Conservation (phyloP, 30 jellyfish, hydroid and myxozoan genomes). For the Hydractinia symbiolongicarpus region DNA sequence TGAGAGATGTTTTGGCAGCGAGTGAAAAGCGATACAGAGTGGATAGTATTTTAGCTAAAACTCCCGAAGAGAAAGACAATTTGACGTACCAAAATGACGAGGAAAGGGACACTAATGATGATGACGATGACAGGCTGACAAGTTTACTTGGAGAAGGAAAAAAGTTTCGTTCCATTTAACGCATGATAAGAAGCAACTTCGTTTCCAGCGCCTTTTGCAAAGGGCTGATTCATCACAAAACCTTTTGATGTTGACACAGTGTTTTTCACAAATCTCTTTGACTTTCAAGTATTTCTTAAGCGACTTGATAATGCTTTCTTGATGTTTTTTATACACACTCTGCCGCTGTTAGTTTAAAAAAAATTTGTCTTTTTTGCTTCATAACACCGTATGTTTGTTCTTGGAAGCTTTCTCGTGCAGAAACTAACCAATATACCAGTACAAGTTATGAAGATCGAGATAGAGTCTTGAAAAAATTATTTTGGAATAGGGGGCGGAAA, state of each 20-base stretch:
- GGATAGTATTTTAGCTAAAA: not conserved
- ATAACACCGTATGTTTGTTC: too few species aligned
- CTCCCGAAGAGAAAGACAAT: not conserved
- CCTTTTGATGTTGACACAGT: not conserved
- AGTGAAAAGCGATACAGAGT: slow-evolving; percentile 10
- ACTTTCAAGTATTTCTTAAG: too few species aligned
- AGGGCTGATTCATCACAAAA: not conserved
- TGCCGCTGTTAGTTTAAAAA: too few species aligned
- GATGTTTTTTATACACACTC: too few species aligned
- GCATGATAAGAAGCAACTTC: too few species aligned
- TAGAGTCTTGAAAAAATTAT: too few species aligned
- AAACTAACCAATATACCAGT: too few species aligned
- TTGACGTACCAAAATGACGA: not conserved
- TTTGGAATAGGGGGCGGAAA: too few species aligned
- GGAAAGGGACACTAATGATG: not conserved
- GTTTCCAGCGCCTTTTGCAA: not conserved
- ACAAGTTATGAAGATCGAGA: too few species aligned
- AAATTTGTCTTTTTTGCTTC: too few species aligned
- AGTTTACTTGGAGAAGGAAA: not conserved
- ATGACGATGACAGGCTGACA: not conserved
- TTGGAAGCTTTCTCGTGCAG: too few species aligned
- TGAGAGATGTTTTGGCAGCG: not conserved
- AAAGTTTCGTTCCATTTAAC: slow-evolving; percentile 2
- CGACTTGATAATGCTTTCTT: too few species aligned
- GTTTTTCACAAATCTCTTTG: not conserved